Evolutionary conservation across 2,797 vertebrate species (phyloP), one percentile per base, ranked within the genome.

Genomic region (Hozukius guyotensis): DNA sequence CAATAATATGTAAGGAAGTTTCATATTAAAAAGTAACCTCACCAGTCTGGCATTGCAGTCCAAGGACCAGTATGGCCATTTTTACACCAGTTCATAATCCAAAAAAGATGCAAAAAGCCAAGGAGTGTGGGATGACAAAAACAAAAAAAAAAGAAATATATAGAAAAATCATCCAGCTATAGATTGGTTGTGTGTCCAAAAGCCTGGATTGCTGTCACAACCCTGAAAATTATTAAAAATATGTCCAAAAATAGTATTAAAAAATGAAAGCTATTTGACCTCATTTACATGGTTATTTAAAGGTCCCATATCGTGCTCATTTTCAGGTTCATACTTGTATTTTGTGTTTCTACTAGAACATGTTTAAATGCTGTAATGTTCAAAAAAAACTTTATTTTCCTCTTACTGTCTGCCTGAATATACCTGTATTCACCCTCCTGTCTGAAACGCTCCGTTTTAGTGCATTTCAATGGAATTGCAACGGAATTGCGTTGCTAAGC

Each of bases 211-310:
- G 34, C 53, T 61, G 72, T 72, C 78, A 81, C 73, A 85, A 85
- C 38, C 36, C 36, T 31, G 75, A 75, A 72, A 81, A 14, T 72
- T n/a, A 69, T 49, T 3, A 55, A 78, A 86, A 77, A 74, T 22
- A 27, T 66, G 84, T 88, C 83, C 87, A 77, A 64, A 84, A 81
- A 81, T 57, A 56, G 36, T 80, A 68, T 71, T 73, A 38, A 77
- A 89, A 88, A 84, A 84, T 75, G 80, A 94, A 92, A 93, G 91
- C 91, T 90, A 87, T 90, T 82, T 71, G 87, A 92, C 91, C 91
- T 91, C 82, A 83, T 87, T 87, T 81, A 75, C 36, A 65, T 72
- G 70, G 59, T 71, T 78, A 18, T 38, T 38, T 38, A 38, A 38
- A 38, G 13, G 36, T 38, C 36, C 36, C 36, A 38, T 38, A 38